Base-by-base conservation (phyloP, 2,888 invertebrate species). In the Stenichneumon culpator region DNA sequence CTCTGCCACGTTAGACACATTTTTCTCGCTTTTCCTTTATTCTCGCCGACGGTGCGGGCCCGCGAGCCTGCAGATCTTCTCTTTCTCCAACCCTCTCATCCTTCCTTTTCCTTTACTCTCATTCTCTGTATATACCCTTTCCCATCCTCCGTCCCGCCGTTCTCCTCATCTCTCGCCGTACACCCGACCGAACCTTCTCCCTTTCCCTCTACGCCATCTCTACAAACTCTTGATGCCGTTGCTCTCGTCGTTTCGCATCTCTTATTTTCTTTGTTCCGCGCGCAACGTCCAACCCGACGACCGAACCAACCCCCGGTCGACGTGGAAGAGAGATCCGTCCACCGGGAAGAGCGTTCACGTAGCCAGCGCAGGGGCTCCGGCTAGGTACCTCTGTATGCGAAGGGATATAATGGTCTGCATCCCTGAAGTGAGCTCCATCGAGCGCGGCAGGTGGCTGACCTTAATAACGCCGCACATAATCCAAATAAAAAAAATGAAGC, bases 11-110 rank as follows among this genome's bases (percentile, higher is more conserved):
- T 94, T 94, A 93, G 94, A 94, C 93, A 93, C 94, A 94, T 94
- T 93, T 94, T 94, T 94, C 94, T 93, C 93, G 93, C 93, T 94
- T 93, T 93, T 93, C 94, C 94, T 93, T 93, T 93, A 93, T 93
- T 93, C 93, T 92, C 90, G 90, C 92, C 90, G 91, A 89, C 91
- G 85, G 88, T 89, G 90, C 91, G 88, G 86, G 89, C 89, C 90
- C 89, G 90, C 88, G 89, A 86, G 88, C 88, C 87, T 69, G 84
- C 84, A 82, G 79, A 77, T 81, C 83, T 84, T 57, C 67, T 83
- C 79, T 79, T 81, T 67, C 67, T 75, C 67, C 79, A 52, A 73
- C 60, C 79, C 83, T 86, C 82, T 81, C 82, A n/a, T 54, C 73
- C 69, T 74, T 63, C 50, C 70, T 54, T 68, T 82, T 79, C 86